Base-by-base conservation (phyloP, 1,140 invertebrate species). In the Listronotus bonariensis region DNA sequence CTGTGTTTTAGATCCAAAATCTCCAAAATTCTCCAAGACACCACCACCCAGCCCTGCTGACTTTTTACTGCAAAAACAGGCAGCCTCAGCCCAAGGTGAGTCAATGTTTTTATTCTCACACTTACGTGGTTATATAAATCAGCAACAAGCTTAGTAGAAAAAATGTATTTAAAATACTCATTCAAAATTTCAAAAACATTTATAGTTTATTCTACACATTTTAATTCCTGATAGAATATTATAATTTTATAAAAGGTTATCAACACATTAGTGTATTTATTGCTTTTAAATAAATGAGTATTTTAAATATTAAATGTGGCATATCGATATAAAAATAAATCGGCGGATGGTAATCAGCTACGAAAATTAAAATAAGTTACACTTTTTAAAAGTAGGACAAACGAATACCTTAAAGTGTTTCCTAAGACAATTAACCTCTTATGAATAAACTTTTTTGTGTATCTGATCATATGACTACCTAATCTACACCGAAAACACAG, bases 21-120 rank as follows among this genome's bases (percentile, higher is more conserved):
- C 81, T 41, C 81, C 81, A 20, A 79, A 78, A 68, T 73, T 81
- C 31, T 80, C 78, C 34, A 83, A 81, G 70, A 84, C 82, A 59
- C 82, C 81, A 56, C 82, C 81, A 20, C 81, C 82, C 31, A 84
- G 82, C 64, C 82, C 82, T 49, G 81, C 82, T 36, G 82, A 83
- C 55, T 82, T 83, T 69, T 78, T 78, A 42, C 72, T 77, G 11
- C 68, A 54, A 61, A 75, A 78, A 65, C 74, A 76, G 64, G 72
- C 70, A 70, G 68, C 70, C 67, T 41, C 73, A 57, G 70, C 72
- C 57, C 77, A 78, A 75, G 76, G 78, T 79, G 72, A 68, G 75
- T 72, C 42, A 67, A 48, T 18, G 48, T 59, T 32, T 52, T 48
- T 54, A 40, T 20, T 41, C 10, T 62, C 49, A 70, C 68, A 52